Base-by-base conservation (phyloP, 2,113 vertebrate species). In the Herpailurus yagouaroundi region DNA sequence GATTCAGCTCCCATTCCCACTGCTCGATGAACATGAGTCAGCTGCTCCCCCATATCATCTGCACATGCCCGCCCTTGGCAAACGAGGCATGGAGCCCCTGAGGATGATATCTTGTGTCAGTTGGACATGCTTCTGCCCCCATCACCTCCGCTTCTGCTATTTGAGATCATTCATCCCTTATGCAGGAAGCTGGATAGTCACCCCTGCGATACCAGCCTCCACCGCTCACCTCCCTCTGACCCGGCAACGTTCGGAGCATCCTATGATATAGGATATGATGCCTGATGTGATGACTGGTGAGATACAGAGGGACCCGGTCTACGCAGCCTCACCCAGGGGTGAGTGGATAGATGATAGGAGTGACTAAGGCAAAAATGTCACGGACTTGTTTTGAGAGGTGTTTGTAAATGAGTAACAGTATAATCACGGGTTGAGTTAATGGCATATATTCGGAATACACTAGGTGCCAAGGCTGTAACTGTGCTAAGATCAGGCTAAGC, bases 211-310 rank as follows among this genome's bases (percentile, higher is more conserved):
- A 81, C 45, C 89, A 68, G 86, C 74, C 79, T 60, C 33, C 0
- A 0, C 69, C 0, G 3, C 73, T 96, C 80, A 93, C 96, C 97
- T 97, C 91, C 50, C 29, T 25, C 45, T 97, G 98, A 94, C 96
- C 96, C 2, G 0, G 80, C 55, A 2, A 77, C 33, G 50, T 68
- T 77, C 86, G 33, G 82, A 91, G 90, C 95, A 73, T 13, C 16
- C 0, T 29, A 45, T 33, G 91, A 91, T 50, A 96, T 4, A 36
- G 55, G 87, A 76, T 63, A 64, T 7, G 74, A 52, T 15, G 52
- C 25, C 38, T 27, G 89, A 71, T 38, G 73, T 2, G 50, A n/a
- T 41, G 60, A 50, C 4, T 13, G 69, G n/a, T 45, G n/a, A 31
- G 36, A 85, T 1, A 33, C 36, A 3, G 31, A 3, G 36, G 80